Base-by-base conservation (phyloP, 2,888 invertebrate genomes). In the Diarsia mendica region DNA sequence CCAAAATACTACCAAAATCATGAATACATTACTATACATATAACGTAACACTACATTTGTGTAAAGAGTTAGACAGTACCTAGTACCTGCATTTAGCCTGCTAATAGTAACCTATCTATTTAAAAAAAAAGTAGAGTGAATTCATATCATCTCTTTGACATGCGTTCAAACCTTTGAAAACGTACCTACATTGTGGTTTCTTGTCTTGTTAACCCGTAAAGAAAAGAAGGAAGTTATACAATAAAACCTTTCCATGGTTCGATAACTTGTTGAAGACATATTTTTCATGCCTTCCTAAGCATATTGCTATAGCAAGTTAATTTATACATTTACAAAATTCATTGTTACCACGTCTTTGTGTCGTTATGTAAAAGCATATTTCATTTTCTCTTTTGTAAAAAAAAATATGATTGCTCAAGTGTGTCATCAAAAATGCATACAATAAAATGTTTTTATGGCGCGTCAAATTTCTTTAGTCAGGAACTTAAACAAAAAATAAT, bases 341-440 rank as follows among this genome's bases (percentile, higher is more conserved):
- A 81, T 81, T 81, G 82, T 77, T 65, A 10, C 51, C 51, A 20
- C 23, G 55, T 28, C 58, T 77, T 75, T 81, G 63, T 28, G n/a
- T 23, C 33, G 58, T 77, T 65, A 81, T 65, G 44, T 81, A 51
- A 81, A 39, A 64, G 5, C 13, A 46, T 75, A 18, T 46, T 64
- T 51, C 65, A 82, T 81, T 77, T 75, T 81, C 75, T 75, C 58
- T 65, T 77, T 51, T 75, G n/a, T 51, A 20, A 39, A 67, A 58
- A 72, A 49, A n/a, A 51, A 23, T 15, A 15, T 72, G 23, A 51
- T 77, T 77, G 20, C 82, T 65, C 49, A 75, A 81, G 48, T 46
- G 58, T 75, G 79, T 18, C 76, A 46, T 51, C 75, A 75, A 80
- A 63, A 80, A n/a, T 55, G 15, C 20, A 23, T n/a, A 53, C 9